Conservation (phyloP, 2,113 vertebrate species). For the Gnathonemus longibarbis region DNA sequence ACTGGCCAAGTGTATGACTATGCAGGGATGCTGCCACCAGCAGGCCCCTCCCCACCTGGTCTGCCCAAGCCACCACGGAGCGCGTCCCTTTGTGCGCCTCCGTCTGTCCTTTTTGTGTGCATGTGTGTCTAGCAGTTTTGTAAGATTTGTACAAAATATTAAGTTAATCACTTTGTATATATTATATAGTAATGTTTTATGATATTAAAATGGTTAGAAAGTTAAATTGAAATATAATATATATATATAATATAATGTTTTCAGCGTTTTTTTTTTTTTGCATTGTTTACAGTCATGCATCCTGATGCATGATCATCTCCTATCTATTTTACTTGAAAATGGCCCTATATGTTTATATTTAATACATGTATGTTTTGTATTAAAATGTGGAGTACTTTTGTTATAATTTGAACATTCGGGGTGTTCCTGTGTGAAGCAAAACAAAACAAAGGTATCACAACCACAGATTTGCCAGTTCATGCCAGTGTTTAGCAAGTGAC, state of each 20-base stretch:
- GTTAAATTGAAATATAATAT: conserved; percentile 25
- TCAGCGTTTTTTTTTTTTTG: conserved; percentile 40
- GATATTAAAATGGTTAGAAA: neutral
- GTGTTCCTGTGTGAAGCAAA: conserved; percentile 11
- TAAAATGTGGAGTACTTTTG: conserved; percentile 8
- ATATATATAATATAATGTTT: conserved; percentile 54
- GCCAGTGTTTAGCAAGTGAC: neutral
- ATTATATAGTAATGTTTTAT: conserved; percentile 22
- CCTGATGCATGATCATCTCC: conserved; percentile 24
- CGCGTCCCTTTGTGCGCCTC: conserved; percentile 10
- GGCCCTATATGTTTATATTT: conserved; percentile 13
- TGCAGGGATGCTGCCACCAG: neutral
- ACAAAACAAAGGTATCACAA: neutral
- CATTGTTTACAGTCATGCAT: conserved; percentile 30
- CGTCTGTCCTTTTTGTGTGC: conserved; percentile 32
- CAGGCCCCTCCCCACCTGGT: conserved; percentile 15
- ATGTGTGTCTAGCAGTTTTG: conserved; percentile 53
- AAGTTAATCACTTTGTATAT: conserved; percentile 59
- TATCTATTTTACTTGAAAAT: conserved; percentile 36
- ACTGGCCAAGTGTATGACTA: neutral
- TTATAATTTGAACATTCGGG: neutral
- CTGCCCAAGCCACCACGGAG: neutral
- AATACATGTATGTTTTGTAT: conserved; percentile 15
- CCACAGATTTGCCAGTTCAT: neutral
- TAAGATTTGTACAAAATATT: conserved; percentile 63